phyloP scores from a whole-genome alignment of 1,140 invertebrate genomes.

The Monochamus saltuarius region DNA sequence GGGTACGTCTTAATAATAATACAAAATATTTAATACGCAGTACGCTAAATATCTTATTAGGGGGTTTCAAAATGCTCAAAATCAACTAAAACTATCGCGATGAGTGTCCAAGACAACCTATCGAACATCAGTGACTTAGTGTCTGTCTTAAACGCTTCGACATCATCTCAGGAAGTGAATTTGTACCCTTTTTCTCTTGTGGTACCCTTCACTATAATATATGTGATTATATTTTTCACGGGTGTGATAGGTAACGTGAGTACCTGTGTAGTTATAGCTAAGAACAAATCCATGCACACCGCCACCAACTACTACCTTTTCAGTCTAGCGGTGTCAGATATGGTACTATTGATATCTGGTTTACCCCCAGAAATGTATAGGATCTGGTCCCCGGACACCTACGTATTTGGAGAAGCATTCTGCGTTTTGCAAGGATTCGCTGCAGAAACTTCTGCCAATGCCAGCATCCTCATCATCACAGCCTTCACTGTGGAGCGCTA shows the following conservation, averaged over 20 bases:
- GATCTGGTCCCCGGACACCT: slow-evolving; percentile 73
- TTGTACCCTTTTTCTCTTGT: slow-evolving; percentile 46
- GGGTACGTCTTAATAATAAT: too few species aligned
- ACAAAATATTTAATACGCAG: background rate
- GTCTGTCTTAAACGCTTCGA: background rate
- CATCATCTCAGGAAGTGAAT: background rate
- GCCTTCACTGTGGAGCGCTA: slow-evolving; percentile 74
- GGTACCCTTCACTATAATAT: slow-evolving; percentile 68
- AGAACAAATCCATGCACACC: slow-evolving; percentile 81
- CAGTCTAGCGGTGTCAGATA: slow-evolving; percentile 83
- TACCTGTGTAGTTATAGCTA: slow-evolving; percentile 81
- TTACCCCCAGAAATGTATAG: slow-evolving; percentile 77
- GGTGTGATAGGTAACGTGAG: slow-evolving; percentile 84
- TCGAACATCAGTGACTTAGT: background rate
- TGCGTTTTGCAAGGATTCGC: slow-evolving; percentile 72
- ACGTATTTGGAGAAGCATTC: slow-evolving; percentile 71
- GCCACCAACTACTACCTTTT: slow-evolving; percentile 86
- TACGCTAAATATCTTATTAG: background rate
- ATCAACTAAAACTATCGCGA: background rate
- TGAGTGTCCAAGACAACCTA: background rate
- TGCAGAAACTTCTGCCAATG: slow-evolving; percentile 74
- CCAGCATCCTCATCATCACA: slow-evolving; percentile 63
- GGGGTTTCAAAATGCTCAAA: background rate
- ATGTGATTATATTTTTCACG: slow-evolving; percentile 73
- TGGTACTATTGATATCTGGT: slow-evolving; percentile 75